Evolutionary conservation across 2,888 invertebrate genomes (phyloP).

Genomic region (Minunthozetes semirufus): DNA sequence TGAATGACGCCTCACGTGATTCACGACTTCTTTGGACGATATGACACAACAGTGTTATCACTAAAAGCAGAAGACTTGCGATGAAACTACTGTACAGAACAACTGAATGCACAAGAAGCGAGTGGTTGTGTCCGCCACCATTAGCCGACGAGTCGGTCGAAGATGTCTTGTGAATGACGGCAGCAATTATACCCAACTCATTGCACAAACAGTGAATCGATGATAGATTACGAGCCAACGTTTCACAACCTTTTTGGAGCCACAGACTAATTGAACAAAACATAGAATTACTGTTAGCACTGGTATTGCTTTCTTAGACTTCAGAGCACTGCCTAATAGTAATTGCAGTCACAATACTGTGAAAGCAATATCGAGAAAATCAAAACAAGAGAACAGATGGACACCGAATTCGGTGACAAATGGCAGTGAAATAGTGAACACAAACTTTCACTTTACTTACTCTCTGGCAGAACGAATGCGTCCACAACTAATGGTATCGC

Average conservation of each 20-base stretch:
- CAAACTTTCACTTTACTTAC: slow-evolving; percentile 26
- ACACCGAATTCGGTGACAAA: slow-evolving; percentile 7
- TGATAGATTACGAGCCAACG: slow-evolving; percentile 13
- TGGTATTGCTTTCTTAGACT: not conserved
- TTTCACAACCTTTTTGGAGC: slow-evolving; percentile 30
- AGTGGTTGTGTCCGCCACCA: slow-evolving; percentile 18
- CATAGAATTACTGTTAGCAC: slow-evolving; percentile 1
- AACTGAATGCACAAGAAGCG: slow-evolving; percentile 22
- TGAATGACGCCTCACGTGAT: slow-evolving; percentile 40
- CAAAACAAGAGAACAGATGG: slow-evolving; percentile 6
- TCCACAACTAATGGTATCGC: slow-evolving; percentile 25
- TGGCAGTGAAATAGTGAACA: slow-evolving; percentile 11
- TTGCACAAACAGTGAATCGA: slow-evolving; percentile 33
- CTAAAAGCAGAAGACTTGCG: slow-evolving; percentile 30
- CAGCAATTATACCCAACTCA: slow-evolving; percentile 35
- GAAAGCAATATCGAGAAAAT: not conserved
- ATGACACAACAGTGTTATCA: slow-evolving; percentile 33
- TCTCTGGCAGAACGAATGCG: slow-evolving; percentile 19
- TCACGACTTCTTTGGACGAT: slow-evolving; percentile 18
- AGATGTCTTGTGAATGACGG: slow-evolving; percentile 27
- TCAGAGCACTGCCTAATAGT: not conserved
- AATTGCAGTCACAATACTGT: not conserved
- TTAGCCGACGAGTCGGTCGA: not conserved
- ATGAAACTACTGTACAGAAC: slow-evolving; percentile 30
- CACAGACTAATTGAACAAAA: slow-evolving; percentile 19